Conservation (phyloP, 2,888 invertebrate genomes). For the Uloborus plumipes region DNA sequence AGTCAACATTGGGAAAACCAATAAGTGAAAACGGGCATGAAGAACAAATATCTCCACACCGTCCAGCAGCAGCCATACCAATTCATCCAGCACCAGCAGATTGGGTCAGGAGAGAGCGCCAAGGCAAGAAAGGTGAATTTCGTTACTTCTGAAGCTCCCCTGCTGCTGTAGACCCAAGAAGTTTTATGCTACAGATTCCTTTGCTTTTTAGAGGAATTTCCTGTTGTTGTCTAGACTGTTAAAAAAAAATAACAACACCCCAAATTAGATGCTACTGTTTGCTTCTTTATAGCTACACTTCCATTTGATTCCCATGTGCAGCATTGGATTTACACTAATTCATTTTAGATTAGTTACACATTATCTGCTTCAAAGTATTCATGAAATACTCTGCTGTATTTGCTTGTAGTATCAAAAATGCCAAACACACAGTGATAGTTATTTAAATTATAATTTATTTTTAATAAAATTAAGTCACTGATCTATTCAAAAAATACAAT, state of each 20-base stretch:
- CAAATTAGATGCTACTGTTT: background rate
- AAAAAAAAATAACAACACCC: background rate
- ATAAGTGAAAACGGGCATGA: constrained; percentile 46
- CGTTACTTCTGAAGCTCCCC: constrained; percentile 81
- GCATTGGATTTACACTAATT: too few species aligned
- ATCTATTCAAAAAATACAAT: too few species aligned
- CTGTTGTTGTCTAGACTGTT: constrained; percentile 4
- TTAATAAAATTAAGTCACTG: too few species aligned
- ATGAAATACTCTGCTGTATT: too few species aligned
- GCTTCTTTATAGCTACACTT: background rate
- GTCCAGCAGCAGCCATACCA: constrained; percentile 46
- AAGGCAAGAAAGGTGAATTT: constrained; percentile 95
- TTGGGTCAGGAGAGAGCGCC: constrained; percentile 88
- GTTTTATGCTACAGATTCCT: background rate
- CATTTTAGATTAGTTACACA: too few species aligned
- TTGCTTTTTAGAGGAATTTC: background rate
- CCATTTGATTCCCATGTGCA: background rate
- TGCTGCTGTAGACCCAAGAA: background rate
- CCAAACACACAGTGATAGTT: too few species aligned
- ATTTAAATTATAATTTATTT: too few species aligned
- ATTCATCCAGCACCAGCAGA: constrained; percentile 74
- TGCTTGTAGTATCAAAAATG: too few species aligned
- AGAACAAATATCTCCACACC: constrained; percentile 31
- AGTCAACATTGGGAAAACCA: constrained; percentile 30
- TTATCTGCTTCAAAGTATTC: too few species aligned